Evolutionary conservation across 2,888 invertebrate species (phyloP).

Genomic region (Tenthredo distinguenda): DNA sequence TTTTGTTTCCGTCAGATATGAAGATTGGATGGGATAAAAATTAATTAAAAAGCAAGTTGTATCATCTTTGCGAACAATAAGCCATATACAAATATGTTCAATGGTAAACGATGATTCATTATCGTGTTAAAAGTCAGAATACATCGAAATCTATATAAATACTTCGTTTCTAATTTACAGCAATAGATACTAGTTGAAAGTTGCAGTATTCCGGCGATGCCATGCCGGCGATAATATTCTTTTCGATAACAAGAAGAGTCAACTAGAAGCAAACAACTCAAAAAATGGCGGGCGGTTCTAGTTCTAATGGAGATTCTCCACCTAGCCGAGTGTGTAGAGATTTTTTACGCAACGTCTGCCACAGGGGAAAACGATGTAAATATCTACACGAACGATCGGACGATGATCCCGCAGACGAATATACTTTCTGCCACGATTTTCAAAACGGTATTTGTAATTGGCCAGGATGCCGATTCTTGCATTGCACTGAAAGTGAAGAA

Average conservation of each 20-base stretch:
- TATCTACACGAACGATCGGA: constrained; percentile 79
- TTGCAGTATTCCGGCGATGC: constrained; percentile 11
- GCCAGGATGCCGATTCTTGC: constrained; percentile 87
- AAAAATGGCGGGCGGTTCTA: constrained; percentile 67
- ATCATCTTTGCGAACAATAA: not conserved
- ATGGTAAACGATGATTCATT: not conserved
- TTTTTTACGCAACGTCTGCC: constrained; percentile 81
- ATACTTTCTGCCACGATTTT: constrained; percentile 83
- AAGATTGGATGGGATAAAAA: not conserved
- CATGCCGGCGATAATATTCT: constrained; percentile 31
- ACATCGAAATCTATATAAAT: constrained; percentile 24
- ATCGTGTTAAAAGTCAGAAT: not conserved
- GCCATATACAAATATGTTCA: not conserved
- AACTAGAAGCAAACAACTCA: not conserved
- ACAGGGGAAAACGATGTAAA: constrained; percentile 80
- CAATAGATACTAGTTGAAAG: not conserved
- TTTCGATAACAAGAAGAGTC: constrained; percentile 5
- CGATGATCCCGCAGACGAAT: constrained; percentile 75
- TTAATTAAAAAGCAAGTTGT: not conserved
- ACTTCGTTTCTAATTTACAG: constrained; percentile 31
- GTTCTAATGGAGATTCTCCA: constrained; percentile 64
- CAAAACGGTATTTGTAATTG: constrained; percentile 89
- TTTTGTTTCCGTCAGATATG: not conserved
- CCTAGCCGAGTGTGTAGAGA: constrained; percentile 80
- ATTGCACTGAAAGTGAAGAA: constrained; percentile 88